A percentile compares a stretch with the other conserved stretches of the same genome.
Conservation (phyloP, 2,888 invertebrate genomes). For the Cosmorhoe ocellata region DNA sequence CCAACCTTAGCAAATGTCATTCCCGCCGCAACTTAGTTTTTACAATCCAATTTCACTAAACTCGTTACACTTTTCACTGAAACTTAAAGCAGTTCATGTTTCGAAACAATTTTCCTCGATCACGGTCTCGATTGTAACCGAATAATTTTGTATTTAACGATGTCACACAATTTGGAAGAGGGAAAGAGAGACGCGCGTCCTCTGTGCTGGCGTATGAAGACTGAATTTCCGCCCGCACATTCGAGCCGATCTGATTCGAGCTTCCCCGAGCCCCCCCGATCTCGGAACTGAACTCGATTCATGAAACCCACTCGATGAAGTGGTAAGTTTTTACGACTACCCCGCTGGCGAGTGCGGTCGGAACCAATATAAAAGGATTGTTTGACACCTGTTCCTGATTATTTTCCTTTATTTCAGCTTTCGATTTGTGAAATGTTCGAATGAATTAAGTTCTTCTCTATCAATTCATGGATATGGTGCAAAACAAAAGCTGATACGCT, state of each 20-base stretch:
- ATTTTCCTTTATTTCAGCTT: slow-evolving; percentile 42
- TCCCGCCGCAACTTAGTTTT: slow-evolving; percentile 61
- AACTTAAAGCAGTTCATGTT: slow-evolving; percentile 24
- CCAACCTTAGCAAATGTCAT: slow-evolving; percentile 66
- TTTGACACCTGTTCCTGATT: slow-evolving; percentile 69
- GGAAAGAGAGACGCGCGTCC: slow-evolving; percentile 35
- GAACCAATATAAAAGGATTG: slow-evolving; percentile 70
- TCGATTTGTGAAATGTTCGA: slow-evolving; percentile 18
- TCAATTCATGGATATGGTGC: background rate
- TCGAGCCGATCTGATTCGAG: slow-evolving; percentile 53
- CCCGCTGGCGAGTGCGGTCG: slow-evolving; percentile 64
- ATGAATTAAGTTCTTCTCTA: slow-evolving; percentile 23
- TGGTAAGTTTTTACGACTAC: slow-evolving; percentile 79
- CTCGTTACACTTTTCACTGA: slow-evolving; percentile 50
- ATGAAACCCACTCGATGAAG: slow-evolving; percentile 77
- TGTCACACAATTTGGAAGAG: slow-evolving; percentile 49
- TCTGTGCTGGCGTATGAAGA: slow-evolving; percentile 49
- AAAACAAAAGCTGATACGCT: background rate
- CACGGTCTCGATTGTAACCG: slow-evolving; percentile 26
- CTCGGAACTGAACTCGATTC: slow-evolving; percentile 55
- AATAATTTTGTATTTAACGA: slow-evolving; percentile 61
- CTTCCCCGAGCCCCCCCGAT: slow-evolving; percentile 48
- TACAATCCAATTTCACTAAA: slow-evolving; percentile 66
- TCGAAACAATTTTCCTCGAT: slow-evolving; percentile 19
- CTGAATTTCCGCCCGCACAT: slow-evolving; percentile 71